Evolutionary conservation across 2,888 invertebrate species (phyloP), one percentile per base, ranked within the genome.

Genomic region (Xylota segnis): DNA sequence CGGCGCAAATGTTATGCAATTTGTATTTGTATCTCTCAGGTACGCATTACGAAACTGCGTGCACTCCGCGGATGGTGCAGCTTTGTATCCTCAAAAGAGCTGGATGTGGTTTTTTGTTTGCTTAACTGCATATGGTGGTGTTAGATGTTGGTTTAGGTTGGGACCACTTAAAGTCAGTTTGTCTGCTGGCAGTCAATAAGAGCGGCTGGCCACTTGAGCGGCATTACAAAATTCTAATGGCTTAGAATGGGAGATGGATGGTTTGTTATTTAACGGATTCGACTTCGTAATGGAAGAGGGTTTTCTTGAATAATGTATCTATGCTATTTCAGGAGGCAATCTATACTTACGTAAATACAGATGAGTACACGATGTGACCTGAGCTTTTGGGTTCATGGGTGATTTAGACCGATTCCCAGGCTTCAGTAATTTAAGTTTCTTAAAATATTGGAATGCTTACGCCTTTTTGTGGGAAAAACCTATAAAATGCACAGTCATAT

Each of bases 1-100:
- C 75, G 29, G 63, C 23, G 56, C 61, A 58, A 68, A 65, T 34
- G 63, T 84, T 79, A 84, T 79, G 79, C 70, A 79, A 79, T 75
- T 70, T 79, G n/a, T n/a, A 61, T 79, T 74, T 78, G 18, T 65
- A 16, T 79, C 70, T 70, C 58, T 79, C 34, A 63, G 70, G 56
- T 52, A 68, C 76, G 68, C 66, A 59, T 76, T 77, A 70, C 61
- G 61, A 71, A 52, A 71, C 61, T 71, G 77, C 77, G 61, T 63
- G 32, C 54, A 52, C 23, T 50, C 59, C 59, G 9, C 40, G 50
- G 40, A 66, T 27, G 23, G 71, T 50, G 52, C 23, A 32, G 43
- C 32, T 43, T 18, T 43, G 23, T 23, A 23, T 23, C 10, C 12
- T 72, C 10, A 7, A 7, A 6, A 18, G 14, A 27, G 59, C 34